Evolutionary conservation across 2,797 vertebrate genomes (phyloP).

Genomic region (Coranthus polyacanthus): DNA sequence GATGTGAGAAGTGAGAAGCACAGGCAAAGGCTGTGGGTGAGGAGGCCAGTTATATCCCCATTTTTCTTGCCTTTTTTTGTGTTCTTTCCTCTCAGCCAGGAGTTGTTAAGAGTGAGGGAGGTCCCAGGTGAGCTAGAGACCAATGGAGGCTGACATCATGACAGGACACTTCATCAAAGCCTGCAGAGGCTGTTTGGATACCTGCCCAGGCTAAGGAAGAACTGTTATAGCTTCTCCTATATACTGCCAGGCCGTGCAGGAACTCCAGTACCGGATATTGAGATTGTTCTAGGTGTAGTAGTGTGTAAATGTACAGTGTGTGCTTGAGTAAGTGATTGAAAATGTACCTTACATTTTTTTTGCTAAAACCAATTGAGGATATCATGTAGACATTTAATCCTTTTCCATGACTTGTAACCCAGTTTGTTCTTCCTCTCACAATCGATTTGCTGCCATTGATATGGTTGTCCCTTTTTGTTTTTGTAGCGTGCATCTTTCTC

Average conservation of each 20-base stretch:
- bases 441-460: constrained; percentile 69
- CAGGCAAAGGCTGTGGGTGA: constrained; percentile 14
- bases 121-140: constrained; percentile 80
- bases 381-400: constrained; percentile 43
- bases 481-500: constrained; percentile 3
- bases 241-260: constrained; percentile 50
- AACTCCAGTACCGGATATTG: constrained; percentile 36
- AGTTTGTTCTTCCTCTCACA: constrained; percentile 39
- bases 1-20: constrained; percentile 9
- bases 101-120: constrained; percentile 69
- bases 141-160: constrained; percentile 80
- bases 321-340: constrained; percentile 16
- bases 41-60: constrained; percentile 25
- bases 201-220: constrained; percentile 64
- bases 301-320: constrained; percentile 3
- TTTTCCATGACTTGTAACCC: constrained; percentile 46
- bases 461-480: constrained; percentile 33
- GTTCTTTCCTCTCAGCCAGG: constrained; percentile 32
- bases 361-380: constrained; percentile 16
- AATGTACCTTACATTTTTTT: constrained; percentile 4
- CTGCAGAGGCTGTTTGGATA: constrained; percentile 73
- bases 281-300: constrained; percentile 41
- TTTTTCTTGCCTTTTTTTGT: constrained; percentile 7
- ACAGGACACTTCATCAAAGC: constrained; percentile 82
- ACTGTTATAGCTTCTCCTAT: constrained; percentile 56